Evolutionary conservation across 2,888 invertebrate genomes (phyloP).

Genomic region (Zonitis immaculata): DNA sequence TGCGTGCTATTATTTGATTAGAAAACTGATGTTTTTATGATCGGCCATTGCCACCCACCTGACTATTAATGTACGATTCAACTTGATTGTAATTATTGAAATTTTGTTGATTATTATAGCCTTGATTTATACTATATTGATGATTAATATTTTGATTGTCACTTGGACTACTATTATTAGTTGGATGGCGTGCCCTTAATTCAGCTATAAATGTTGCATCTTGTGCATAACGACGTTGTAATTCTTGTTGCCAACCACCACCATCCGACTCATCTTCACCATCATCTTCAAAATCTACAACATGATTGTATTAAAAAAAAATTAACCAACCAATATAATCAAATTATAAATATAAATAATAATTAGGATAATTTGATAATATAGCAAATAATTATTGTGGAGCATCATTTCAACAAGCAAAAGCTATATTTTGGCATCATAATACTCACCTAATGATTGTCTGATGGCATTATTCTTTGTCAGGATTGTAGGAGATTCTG

Average conservation of each 20-base stretch:
- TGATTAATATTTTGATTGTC: constrained; percentile 33
- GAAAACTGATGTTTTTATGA: no score
- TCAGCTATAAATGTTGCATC: constrained; percentile 57
- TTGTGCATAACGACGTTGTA: constrained; percentile 56
- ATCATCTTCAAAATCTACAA: constrained; percentile 67
- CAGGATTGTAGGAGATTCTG: constrained; percentile 40
- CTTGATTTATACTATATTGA: constrained; percentile 26
- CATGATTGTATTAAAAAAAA: background rate
- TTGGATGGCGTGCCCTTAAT: constrained; percentile 51
- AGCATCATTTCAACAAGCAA: no score
- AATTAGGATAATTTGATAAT: no score
- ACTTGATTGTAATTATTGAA: constrained; percentile 30
- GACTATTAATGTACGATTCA: constrained; percentile 28
- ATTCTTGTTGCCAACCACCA: constrained; percentile 57
- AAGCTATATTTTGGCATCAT: no score
- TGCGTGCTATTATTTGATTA: no score
- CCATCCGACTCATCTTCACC: constrained; percentile 58
- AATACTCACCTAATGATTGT: constrained; percentile 58
- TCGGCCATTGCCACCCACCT: constrained; percentile 7
- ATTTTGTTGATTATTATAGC: constrained; percentile 29
- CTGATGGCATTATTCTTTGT: constrained; percentile 48
- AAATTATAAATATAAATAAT: no score
- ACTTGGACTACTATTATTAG: constrained; percentile 44
- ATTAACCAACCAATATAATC: background rate
- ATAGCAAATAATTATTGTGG: background rate